Evolutionary conservation across 2,888 invertebrate species (phyloP).

Genomic region (Agrochola lota): DNA sequence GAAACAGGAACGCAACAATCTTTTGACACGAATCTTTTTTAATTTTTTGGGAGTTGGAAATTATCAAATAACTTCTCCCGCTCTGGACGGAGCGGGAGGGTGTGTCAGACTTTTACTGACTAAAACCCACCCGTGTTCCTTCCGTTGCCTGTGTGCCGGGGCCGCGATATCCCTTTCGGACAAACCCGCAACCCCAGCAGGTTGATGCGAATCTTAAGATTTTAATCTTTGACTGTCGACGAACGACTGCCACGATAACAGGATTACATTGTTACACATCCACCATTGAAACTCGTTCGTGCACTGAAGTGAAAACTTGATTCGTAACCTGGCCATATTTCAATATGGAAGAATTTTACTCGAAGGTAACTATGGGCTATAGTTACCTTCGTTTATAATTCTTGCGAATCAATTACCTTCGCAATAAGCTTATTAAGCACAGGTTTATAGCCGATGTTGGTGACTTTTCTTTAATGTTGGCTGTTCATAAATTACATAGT

Average conservation of each 20-base stretch:
- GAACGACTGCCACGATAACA: slow-evolving; percentile 52
- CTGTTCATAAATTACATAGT: not conserved
- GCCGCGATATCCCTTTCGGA: no score
- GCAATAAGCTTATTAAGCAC: no score
- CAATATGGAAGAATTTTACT: slow-evolving; percentile 31
- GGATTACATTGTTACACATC: slow-evolving; percentile 59
- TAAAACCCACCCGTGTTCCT: no score
- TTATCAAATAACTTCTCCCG: no score
- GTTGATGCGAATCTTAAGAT: not conserved
- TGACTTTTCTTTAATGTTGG: not conserved
- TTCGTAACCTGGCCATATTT: slow-evolving; percentile 51
- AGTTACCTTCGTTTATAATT: no score
- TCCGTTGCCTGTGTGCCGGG: no score
- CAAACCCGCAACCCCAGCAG: no score
- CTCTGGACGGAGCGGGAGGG: no score
- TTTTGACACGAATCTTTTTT: not conserved
- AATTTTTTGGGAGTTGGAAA: no score
- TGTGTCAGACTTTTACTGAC: no score
- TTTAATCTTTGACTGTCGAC: slow-evolving; percentile 17
- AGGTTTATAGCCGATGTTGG: not conserved
- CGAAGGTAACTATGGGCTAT: not conserved
- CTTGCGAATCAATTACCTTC: no score
- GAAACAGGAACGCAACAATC: not conserved
- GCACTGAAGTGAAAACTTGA: slow-evolving; percentile 54
- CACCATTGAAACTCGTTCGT: slow-evolving; percentile 46